These are phyloP conservation scores for Chironomus tepperi DNA, from an alignment of 1,140 invertebrate genomes.

Conservation along the genomic window DNA sequence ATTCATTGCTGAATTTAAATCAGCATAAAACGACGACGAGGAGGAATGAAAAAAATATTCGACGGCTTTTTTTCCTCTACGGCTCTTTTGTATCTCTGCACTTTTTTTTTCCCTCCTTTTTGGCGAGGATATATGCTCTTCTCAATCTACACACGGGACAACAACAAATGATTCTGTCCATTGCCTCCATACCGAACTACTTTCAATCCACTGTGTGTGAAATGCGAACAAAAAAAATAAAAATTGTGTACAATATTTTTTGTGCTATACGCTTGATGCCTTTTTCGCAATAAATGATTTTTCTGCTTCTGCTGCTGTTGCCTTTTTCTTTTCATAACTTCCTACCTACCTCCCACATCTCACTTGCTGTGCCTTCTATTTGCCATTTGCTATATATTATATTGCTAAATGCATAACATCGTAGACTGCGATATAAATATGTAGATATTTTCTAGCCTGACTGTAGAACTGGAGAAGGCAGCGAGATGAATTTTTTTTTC, in stretches of 20 bases:
- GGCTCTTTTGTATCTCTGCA: background rate
- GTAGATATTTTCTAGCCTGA: background rate
- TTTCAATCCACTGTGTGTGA: background rate
- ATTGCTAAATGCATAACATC: background rate
- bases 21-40: background rate
- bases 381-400: background rate
- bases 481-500: background rate
- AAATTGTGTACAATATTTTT: conserved; percentile 13
- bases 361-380: background rate
- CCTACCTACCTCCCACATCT: background rate
- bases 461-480: background rate
- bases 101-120: background rate
- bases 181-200: background rate
- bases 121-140: background rate
- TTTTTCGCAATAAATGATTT: conserved; percentile 11
- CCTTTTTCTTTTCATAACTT: background rate
- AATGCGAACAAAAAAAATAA: background rate
- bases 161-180: background rate
- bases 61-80: too few species aligned
- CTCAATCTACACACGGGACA: background rate
- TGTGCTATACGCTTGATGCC: background rate
- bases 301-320: background rate
- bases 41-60: too few species aligned
- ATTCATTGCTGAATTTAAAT: conserved; percentile 9
- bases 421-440: background rate